Evolutionary conservation across 2,113 vertebrate species (phyloP), one percentile per base, ranked within the genome.

Genomic region (Butorides virescens): DNA sequence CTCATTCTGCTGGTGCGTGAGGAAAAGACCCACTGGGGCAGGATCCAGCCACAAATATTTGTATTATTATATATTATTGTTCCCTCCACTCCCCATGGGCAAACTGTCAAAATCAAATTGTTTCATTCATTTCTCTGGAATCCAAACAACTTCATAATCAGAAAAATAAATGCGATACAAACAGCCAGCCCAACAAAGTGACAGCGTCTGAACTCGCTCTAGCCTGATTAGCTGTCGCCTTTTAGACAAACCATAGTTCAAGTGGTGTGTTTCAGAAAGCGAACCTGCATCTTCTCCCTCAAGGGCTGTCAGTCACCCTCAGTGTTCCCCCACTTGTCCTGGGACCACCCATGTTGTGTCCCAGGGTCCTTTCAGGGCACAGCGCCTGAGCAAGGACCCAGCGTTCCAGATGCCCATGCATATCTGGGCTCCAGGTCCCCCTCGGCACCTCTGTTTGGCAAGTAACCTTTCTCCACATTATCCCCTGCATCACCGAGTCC

Each of bases 151-250:
- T 52, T 55, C n/a, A 27, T 59, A 17, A 32, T 58, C 49, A 29
- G 30, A 39, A 72, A 75, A 46, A 55, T 8, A 49, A 46, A 44
- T 4, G 34, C 18, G 25, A 7, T 46, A 11, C 7, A 15, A 74
- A 63, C 36, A 62, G 36, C 49, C 23, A 55, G 7, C 8, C 58
- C 27, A 21, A 13, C 23, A 32, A 42, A 50, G 23, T 4, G 3
- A 30, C 3, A 34, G 5, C 16, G 10, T 11, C 53, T 0, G 0
- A 47, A 27, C 18, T 21, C 2, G 2, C 42, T 68, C 18, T 25
- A 13, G 16, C 9, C 36, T 30, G n/a, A 22, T 23, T n/a, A n/a
- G 11, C 49, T 50, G 32, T 13, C 44, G 30, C 8, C n/a, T 65
- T 47, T 52, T 25, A 44, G 67, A 36, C 30, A 73, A 81, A 74